Percentiles rank a stretch among this genome's conserved stretches.
Evolutionary conservation across 2,113 vertebrate species (phyloP).

Genomic region (human): GRCh38 chr9:89796001-89796500

Average conservation of each 20-base stretch:
- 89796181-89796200: background rate
- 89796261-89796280: background rate
- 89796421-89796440: fast-evolving
- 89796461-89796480: background rate
- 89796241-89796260: background rate
- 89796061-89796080: background rate
- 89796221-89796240: background rate
- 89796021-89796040: background rate
- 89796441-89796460: background rate
- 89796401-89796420: fast-evolving
- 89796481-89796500: background rate
- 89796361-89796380: background rate
- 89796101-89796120: background rate
- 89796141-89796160: too few species aligned
- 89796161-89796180: background rate
- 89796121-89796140: background rate
- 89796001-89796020: too few species aligned
- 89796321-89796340: background rate
- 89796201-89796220: background rate
- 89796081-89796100: background rate
- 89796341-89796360: background rate
- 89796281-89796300: background rate
- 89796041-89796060: too few species aligned
- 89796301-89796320: background rate
- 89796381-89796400: too few species aligned